Percentiles rank a stretch among this genome's conserved stretches.
phyloP scores from a whole-genome alignment of 2,888 invertebrate species.

The Eupithecia dodoneata region DNA sequence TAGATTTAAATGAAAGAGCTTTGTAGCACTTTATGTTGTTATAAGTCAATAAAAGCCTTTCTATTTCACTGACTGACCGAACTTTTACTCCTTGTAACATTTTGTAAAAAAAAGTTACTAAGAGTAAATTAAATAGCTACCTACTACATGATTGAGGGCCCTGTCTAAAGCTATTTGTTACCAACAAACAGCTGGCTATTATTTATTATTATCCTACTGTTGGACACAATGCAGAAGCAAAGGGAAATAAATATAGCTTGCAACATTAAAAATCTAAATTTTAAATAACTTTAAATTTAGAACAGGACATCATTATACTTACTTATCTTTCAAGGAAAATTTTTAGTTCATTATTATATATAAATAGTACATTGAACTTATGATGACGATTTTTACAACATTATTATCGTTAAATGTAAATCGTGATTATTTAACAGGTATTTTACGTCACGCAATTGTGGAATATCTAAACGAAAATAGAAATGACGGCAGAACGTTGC shows the following conservation, averaged over 20 bases:
- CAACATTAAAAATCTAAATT: not conserved
- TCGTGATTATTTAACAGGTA: not conserved
- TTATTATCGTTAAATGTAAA: not conserved
- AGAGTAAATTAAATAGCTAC: too few relatives aligned
- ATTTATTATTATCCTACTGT: not conserved
- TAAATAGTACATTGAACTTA: constrained; percentile 1
- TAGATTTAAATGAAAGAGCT: not conserved
- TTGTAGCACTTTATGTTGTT: not conserved
- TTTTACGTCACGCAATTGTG: not conserved
- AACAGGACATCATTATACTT: not conserved
- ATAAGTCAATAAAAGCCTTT: not conserved
- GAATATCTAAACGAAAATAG: not conserved
- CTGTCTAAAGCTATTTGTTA: not conserved
- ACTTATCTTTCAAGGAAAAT: not conserved
- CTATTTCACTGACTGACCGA: not conserved
- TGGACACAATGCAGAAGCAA: not conserved
- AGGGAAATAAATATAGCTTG: not conserved
- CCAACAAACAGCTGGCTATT: not conserved
- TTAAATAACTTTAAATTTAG: not conserved
- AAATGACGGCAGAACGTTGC: not conserved
- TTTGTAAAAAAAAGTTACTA: not conserved
- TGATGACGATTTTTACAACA: not conserved
- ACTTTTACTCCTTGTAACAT: not conserved
- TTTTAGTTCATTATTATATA: not conserved
- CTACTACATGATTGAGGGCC: not conserved